Percentiles rank a stretch among this genome's conserved stretches.
Conservation (phyloP, 2,888 invertebrate species). For the Latheticus oryzae region DNA sequence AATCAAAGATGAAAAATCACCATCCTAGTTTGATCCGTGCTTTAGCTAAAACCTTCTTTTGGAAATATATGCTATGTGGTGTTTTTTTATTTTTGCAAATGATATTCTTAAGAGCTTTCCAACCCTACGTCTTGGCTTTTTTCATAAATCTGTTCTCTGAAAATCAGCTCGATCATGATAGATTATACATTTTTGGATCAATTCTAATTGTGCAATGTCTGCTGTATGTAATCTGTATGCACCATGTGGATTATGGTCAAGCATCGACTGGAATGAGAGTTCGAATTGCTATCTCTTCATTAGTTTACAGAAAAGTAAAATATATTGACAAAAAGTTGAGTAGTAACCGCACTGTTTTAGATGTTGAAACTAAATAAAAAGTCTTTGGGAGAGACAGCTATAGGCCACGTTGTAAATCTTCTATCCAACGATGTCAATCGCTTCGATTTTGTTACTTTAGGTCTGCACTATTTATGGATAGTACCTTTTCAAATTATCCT, state of each 20-base stretch:
- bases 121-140: conserved; percentile 69
- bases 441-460: conserved; percentile 77
- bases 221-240: conserved; percentile 69
- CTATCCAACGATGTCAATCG: conserved; percentile 86
- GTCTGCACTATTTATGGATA: conserved; percentile 82
- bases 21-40: conserved; percentile 70
- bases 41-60: conserved; percentile 70
- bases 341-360: conserved; percentile 51
- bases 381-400: conserved; percentile 81
- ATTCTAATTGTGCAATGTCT: conserved; percentile 68
- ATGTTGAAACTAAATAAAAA: conserved; percentile 72
- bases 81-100: conserved; percentile 68
- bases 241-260: conserved; percentile 73
- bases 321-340: too few species aligned
- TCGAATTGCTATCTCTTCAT: conserved; percentile 79
- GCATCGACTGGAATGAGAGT: conserved; percentile 80
- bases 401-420: conserved; percentile 84
- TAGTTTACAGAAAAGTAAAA: conserved; percentile 2
- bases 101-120: conserved; percentile 66
- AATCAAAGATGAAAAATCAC: conserved; percentile 67
- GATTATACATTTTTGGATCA: conserved; percentile 71
- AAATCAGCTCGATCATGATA: conserved; percentile 66
- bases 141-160: conserved; percentile 70
- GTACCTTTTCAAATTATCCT: conserved; percentile 79
- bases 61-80: conserved; percentile 71